Evolutionary conservation across 1,140 invertebrate species (phyloP), one percentile per base, ranked within the genome.

Genomic region (Zaprionus vittiger): DNA sequence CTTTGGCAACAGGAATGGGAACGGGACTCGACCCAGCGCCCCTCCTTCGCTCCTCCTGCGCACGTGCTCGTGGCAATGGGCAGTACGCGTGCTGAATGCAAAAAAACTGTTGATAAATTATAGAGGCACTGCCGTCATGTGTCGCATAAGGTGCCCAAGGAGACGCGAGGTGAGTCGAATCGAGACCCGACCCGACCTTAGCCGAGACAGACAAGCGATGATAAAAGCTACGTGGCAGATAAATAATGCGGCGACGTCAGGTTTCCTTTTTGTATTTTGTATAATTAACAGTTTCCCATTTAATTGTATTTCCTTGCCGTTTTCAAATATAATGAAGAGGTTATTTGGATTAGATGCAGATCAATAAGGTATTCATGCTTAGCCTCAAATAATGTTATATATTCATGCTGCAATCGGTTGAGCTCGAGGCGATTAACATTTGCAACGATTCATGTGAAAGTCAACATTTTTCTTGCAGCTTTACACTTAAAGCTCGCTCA

Each of bases 101-200:
- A 80, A 80, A 83, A 83, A 70, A 62, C 47, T 31, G 66, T 56
- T 80, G 81, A 80, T 83, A 83, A 83, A 83, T 80, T 84, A 80
- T 77, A 77, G 77, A 77, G 77, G 62, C 49, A 63, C 69, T 65
- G 60, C 77, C 78, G 70, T 77, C 81, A 80, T 80, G 73, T 83
- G 81, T 80, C 81, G 59, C 81, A 76, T 15, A 34, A 9, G 26
- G 26, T 24, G 22, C 20, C 38, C 6, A 44, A 12, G 47, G 12
- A 41, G 49, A 65, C n/a, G 44, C 31, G 20, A 62, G 49, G 34
- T 44, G 57, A 56, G 34, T 15, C 17, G 52, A 41, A 52, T 28
- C 38, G 56, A 28, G 47, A 17, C 41, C 41, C 15, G 41, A n/a
- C 22, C 6, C 37, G 54, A 31, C 34, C 54, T 56, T 41, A 26